Conservation (phyloP, 2,888 invertebrate genomes). For the Laspeyria flexula region DNA sequence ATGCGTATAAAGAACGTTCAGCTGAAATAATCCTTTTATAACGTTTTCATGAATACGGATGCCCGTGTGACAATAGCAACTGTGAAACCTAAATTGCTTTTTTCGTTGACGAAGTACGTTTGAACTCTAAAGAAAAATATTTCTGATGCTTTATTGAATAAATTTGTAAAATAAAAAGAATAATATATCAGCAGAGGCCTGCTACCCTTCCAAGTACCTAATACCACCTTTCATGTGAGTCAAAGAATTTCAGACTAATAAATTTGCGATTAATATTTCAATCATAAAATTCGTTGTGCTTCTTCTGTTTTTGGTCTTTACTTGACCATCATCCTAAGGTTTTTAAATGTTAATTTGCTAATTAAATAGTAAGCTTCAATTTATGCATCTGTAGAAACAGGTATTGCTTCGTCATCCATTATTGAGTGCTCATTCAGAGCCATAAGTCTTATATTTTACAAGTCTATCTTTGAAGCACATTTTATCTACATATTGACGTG, state of each 20-base stretch:
- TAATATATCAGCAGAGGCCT: conserved; percentile 2
- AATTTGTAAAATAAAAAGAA: conserved; percentile 1
- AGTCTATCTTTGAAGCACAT: too few relatives aligned
- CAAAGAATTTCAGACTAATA: conserved; percentile 14
- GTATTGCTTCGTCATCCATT: too few relatives aligned
- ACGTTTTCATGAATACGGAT: conserved; percentile 58
- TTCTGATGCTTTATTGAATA: conserved; percentile 7
- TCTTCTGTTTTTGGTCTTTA: conserved; percentile 18
- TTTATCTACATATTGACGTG: too few relatives aligned
- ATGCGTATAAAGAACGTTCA: conserved; percentile 46
- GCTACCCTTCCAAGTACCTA: background rate
- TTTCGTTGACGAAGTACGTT: conserved; percentile 38
- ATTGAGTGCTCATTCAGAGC: too few relatives aligned
- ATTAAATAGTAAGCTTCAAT: too few relatives aligned
- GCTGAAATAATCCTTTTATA: conserved; percentile 56
- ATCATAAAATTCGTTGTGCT: conserved; percentile 4
- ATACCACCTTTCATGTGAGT: background rate
- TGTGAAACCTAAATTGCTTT: conserved; percentile 62
- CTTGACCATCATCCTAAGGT: conserved; percentile 19
- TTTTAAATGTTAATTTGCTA: background rate
- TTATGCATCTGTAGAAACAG: too few relatives aligned
- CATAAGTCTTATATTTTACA: too few relatives aligned
- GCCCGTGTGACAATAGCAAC: conserved; percentile 52
- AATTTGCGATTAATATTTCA: conserved; percentile 17
- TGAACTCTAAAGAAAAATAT: background rate